These are phyloP conservation scores for Capricornis sumatraensis DNA, from an alignment of 2,113 vertebrate genomes.

Conservation along the genomic window DNA sequence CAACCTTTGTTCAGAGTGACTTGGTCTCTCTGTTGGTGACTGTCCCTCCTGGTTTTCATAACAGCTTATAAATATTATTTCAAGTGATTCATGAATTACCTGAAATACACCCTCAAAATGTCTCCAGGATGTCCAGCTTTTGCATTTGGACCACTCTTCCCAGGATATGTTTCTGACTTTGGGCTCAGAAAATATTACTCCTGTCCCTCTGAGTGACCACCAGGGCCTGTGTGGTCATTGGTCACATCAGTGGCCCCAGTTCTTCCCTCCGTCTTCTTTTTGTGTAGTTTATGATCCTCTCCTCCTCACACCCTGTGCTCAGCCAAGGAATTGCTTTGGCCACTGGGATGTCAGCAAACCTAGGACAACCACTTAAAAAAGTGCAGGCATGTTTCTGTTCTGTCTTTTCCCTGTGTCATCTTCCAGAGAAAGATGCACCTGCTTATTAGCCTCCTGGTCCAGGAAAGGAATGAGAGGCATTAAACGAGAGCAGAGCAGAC, in stretches of 20 bases:
- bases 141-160: neutral
- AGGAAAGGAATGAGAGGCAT: neutral
- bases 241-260: rapidly evolving
- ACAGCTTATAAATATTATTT: neutral
- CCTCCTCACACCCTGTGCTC: rapidly evolving
- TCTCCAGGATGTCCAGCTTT: neutral
- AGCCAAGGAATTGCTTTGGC: neutral
- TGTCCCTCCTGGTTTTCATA: neutral
- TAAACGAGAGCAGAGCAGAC: neutral
- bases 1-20: neutral
- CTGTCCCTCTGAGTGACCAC: neutral
- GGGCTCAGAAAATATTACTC: neutral
- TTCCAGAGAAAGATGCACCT: neutral
- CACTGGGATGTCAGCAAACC: neutral
- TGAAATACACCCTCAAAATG: neutral
- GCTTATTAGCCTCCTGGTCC: neutral
- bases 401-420: neutral
- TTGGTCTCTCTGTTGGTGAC: neutral
- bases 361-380: too few species aligned
- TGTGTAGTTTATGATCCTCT: rapidly evolving
- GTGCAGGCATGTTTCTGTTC: neutral
- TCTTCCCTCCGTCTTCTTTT: neutral
- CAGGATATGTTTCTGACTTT: neutral
- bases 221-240: neutral
- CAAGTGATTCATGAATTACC: neutral